A percentile compares a stretch with the other conserved stretches of the same genome.
phyloP scores from a whole-genome alignment of 2,797 vertebrate species.

The Vipera ursinii region DNA sequence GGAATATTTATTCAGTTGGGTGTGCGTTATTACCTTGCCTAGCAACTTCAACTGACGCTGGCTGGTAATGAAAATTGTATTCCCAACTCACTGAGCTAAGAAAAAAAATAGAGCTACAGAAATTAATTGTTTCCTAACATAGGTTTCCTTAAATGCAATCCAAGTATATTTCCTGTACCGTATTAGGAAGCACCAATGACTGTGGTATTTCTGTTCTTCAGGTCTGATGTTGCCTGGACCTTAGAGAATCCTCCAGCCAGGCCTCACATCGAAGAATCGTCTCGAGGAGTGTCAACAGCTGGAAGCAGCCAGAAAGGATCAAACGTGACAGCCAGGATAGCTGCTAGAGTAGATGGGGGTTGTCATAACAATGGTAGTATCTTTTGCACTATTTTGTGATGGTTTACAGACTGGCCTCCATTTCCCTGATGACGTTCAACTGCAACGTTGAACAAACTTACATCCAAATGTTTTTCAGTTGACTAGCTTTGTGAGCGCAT shows the following conservation, averaged over 20 bases:
- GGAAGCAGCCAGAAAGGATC: constrained; percentile 77
- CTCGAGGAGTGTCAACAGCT: constrained; percentile 67
- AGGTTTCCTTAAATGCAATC: background rate
- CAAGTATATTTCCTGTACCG: background rate
- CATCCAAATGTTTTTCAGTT: background rate
- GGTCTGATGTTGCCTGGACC: constrained; percentile 73
- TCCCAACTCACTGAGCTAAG: background rate
- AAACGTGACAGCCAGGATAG: constrained; percentile 82
- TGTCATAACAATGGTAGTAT: constrained; percentile 84
- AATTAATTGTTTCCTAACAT: background rate
- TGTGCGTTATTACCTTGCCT: too few species aligned
- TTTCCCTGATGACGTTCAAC: background rate
- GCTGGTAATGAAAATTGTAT: background rate
- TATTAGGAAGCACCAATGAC: background rate
- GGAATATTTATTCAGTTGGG: background rate
- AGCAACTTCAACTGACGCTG: background rate
- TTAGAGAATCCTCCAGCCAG: constrained; percentile 85
- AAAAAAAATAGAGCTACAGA: background rate
- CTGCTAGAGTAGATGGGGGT: constrained; percentile 82
- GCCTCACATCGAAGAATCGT: constrained; percentile 75
- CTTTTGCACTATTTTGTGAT: constrained; percentile 86
- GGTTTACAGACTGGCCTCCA: background rate
- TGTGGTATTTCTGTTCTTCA: constrained; percentile 16
- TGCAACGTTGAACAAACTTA: background rate
- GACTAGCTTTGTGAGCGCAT: background rate